These are phyloP conservation scores for Mythimna lalbum DNA, from an alignment of 2,888 invertebrate species.

Conservation along the genomic window DNA sequence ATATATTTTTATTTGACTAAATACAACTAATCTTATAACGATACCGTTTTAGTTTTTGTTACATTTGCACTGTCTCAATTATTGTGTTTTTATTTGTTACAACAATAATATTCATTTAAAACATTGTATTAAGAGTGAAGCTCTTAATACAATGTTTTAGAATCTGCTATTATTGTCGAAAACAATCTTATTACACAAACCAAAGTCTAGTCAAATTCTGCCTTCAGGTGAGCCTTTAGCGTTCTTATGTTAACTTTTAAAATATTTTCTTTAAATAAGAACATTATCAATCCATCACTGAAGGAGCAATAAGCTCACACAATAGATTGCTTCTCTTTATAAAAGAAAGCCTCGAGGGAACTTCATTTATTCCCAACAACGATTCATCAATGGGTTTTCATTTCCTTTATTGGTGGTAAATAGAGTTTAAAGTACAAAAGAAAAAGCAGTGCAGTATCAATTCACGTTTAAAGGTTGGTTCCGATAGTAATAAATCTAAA, in stretches of 20 bases:
- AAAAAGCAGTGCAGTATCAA: conserved; percentile 32
- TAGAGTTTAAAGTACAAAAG: conserved; percentile 25
- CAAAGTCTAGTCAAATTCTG: neutral
- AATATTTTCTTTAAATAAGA: conserved; percentile 17
- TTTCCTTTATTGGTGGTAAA: conserved; percentile 45
- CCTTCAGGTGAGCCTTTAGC: neutral
- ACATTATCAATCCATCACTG: conserved; percentile 45
- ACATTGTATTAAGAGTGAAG: too few species aligned
- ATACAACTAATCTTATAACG: too few species aligned
- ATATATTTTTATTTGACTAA: too few species aligned
- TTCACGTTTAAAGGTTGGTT: conserved; percentile 25
- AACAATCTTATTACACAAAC: neutral
- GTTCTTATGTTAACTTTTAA: neutral
- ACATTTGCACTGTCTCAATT: neutral
- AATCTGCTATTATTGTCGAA: neutral
- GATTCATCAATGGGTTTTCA: conserved; percentile 52
- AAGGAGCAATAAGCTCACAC: conserved; percentile 46
- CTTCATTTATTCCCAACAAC: conserved; percentile 40
- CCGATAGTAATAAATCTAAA: conserved; percentile 59
- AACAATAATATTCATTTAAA: neutral
- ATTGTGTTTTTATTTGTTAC: neutral
- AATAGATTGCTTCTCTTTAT: conserved; percentile 44
- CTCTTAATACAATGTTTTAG: too few species aligned
- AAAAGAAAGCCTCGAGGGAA: conserved; percentile 28
- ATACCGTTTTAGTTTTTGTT: too few species aligned